phyloP scores from a whole-genome alignment of 2,113 vertebrate genomes.

The Pituophis catenifer region DNA sequence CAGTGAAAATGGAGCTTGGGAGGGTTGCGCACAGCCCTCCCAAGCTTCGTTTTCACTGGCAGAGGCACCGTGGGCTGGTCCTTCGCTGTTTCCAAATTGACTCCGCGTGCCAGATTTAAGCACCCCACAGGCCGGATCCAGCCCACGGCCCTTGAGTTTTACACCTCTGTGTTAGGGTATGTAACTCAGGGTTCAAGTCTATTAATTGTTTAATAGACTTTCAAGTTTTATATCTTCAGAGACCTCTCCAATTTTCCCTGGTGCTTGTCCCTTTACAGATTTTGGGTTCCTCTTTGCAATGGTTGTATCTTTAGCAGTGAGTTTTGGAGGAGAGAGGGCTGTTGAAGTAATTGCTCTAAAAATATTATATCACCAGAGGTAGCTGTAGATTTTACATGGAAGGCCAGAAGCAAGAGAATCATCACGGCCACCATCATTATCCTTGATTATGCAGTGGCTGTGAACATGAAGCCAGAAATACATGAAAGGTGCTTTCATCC shows the following conservation, averaged over 20 bases:
- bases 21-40: too few relatives aligned
- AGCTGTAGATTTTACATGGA: background rate
- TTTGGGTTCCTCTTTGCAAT: background rate
- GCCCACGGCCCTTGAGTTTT: too few relatives aligned
- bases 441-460: background rate
- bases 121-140: too few relatives aligned
- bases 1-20: too few relatives aligned
- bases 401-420: background rate
- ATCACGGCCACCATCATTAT: background rate
- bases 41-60: too few relatives aligned
- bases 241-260: background rate
- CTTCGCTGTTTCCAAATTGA: too few relatives aligned
- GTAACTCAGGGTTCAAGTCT: too few relatives aligned
- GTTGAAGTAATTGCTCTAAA: background rate
- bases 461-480: background rate
- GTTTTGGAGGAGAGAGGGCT: background rate
- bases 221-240: background rate
- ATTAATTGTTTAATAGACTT: background rate
- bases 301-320: background rate
- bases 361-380: background rate
- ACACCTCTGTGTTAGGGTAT: too few relatives aligned
- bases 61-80: too few relatives aligned
- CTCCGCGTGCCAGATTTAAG: too few relatives aligned
- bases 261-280: background rate
- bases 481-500: background rate